These are phyloP conservation scores for Melanophora roralis DNA, from an alignment of 2,888 invertebrate species.

Conservation along the genomic window DNA sequence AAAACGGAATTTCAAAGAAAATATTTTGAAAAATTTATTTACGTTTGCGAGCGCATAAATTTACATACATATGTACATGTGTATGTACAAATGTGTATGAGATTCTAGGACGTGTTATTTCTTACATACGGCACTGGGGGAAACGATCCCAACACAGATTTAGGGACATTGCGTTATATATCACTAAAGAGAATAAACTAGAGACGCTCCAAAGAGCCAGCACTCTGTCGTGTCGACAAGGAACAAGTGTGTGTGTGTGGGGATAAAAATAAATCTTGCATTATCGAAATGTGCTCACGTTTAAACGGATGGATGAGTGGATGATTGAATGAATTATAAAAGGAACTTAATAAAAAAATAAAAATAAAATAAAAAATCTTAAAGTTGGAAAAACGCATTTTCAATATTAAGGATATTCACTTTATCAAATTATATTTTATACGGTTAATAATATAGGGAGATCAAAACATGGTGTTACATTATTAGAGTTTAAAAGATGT, in stretches of 20 bases:
- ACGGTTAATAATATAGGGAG: no score
- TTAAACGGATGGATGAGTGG: conserved; percentile 20
- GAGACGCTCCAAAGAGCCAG: conserved; percentile 22
- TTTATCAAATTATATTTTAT: background rate
- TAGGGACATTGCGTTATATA: conserved; percentile 44
- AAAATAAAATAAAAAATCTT: background rate
- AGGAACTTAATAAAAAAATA: conserved; percentile 30
- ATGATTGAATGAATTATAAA: conserved; percentile 44
- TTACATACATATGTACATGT: conserved; percentile 31
- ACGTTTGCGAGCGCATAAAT: conserved; percentile 35
- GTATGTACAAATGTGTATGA: no score
- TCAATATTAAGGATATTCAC: conserved; percentile 37
- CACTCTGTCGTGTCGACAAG: conserved; percentile 46
- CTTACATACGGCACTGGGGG: background rate
- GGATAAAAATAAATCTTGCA: conserved; percentile 73
- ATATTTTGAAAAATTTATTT: conserved; percentile 47
- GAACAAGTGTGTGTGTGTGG: conserved; percentile 74
- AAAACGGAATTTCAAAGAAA: conserved; percentile 25
- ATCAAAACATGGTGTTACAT: no score
- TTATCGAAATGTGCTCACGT: conserved; percentile 47
- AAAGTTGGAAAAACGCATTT: conserved; percentile 33
- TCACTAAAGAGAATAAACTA: conserved; percentile 40
- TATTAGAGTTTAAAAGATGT: no score
- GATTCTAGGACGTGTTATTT: conserved; percentile 26
- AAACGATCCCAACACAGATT: conserved; percentile 21